Percentiles rank a stretch among this genome's conserved stretches.
These are phyloP conservation scores for Lateolabrax maculatus DNA, from an alignment of 2,797 vertebrate genomes.

Conservation along the genomic window DNA sequence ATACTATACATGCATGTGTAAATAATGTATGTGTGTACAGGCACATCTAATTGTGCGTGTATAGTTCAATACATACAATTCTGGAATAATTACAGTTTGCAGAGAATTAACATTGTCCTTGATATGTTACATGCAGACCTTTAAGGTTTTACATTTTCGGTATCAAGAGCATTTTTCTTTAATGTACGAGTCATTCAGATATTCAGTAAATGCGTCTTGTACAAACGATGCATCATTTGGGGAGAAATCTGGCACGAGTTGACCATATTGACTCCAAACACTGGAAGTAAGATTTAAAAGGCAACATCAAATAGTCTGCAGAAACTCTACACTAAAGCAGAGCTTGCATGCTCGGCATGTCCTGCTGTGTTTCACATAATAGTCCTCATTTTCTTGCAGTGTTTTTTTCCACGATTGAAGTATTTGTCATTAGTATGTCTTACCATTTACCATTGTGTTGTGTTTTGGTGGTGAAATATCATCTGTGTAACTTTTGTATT, in stretches of 20 bases:
- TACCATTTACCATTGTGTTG: conserved; percentile 13
- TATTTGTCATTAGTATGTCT: conserved; percentile 18
- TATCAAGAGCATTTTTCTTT: not conserved
- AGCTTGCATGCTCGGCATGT: conserved; percentile 50
- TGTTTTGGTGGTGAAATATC: conserved; percentile 24
- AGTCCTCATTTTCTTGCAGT: conserved; percentile 33
- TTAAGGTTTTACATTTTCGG: not conserved
- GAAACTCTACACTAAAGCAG: conserved; percentile 39
- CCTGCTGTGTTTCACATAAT: conserved; percentile 49
- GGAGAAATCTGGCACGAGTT: not conserved
- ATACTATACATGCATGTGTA: not conserved
- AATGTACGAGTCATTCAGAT: not conserved
- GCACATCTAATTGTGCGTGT: not conserved
- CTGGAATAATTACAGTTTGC: not conserved
- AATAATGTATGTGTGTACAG: not conserved
- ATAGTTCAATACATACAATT: not conserved
- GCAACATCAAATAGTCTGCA: conserved; percentile 18
- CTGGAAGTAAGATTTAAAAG: conserved; percentile 8
- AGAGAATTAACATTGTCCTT: not conserved
- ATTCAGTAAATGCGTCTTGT: not conserved
- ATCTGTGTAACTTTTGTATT: conserved; percentile 17
- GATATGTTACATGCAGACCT: not conserved
- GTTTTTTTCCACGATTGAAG: conserved; percentile 15
- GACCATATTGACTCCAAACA: not conserved
- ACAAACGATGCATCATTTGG: not conserved